Conservation (phyloP, 2,888 invertebrate species). For the Phytoseiulus persimilis region DNA sequence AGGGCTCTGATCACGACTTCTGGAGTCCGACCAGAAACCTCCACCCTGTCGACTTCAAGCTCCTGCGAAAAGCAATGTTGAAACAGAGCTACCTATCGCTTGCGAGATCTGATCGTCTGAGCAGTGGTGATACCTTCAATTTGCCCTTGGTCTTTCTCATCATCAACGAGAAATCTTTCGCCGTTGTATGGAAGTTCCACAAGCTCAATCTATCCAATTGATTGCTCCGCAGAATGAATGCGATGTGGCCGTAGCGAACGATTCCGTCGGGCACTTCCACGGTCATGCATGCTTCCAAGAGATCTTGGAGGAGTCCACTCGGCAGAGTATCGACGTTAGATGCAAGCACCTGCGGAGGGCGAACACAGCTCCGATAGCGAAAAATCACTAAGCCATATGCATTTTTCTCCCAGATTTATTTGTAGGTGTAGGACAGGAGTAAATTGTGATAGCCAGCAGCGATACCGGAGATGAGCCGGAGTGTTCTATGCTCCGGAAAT, state of each 20-base stretch:
- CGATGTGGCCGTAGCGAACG: not conserved
- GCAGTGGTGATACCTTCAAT: not conserved
- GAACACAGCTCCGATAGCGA: not conserved
- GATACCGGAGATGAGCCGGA: no score
- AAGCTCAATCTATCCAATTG: constrained; percentile 18
- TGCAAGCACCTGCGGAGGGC: not conserved
- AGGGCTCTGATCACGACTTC: not conserved
- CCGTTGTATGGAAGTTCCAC: constrained; percentile 14
- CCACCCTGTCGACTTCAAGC: constrained; percentile 25
- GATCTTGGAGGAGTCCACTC: not conserved
- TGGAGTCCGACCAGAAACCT: not conserved
- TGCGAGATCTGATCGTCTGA: not conserved
- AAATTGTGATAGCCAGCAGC: no score
- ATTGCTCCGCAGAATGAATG: not conserved
- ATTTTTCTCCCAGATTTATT: no score
- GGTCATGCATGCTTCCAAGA: constrained; percentile 8
- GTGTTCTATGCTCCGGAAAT: no score
- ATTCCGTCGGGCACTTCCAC: not conserved
- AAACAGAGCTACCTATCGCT: not conserved
- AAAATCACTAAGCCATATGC: not conserved
- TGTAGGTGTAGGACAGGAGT: no score
- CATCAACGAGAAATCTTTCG: not conserved
- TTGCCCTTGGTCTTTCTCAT: constrained; percentile 6
- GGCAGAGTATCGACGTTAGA: not conserved
- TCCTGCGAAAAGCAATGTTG: not conserved